Percentiles rank a stretch among this genome's conserved stretches.
phyloP scores from a whole-genome alignment of 2,113 vertebrate genomes.

The Pseudois nayaur region DNA sequence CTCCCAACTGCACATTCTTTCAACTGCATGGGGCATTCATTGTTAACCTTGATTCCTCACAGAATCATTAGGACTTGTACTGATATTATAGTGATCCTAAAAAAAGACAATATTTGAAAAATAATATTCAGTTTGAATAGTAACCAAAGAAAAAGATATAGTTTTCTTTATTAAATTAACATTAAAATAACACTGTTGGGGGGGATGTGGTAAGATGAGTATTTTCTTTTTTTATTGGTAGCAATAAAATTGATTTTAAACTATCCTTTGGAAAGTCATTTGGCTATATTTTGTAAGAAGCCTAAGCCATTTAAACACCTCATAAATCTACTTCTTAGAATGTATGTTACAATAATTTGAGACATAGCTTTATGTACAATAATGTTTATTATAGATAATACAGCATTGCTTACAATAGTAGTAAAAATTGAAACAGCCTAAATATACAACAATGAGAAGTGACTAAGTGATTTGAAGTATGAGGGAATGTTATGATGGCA shows the following conservation, averaged over 20 bases:
- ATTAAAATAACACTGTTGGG: background rate
- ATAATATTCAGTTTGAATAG: background rate
- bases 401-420: background rate
- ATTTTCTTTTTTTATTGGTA: background rate
- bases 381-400: background rate
- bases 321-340: background rate
- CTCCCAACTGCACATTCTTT: background rate
- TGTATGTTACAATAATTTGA: background rate
- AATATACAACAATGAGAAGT: background rate
- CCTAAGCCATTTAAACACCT: background rate
- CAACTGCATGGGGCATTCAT: background rate
- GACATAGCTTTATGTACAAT: background rate
- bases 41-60: background rate
- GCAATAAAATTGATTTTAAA: conserved; percentile 34
- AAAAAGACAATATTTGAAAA: background rate
- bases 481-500: background rate
- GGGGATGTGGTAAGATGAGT: background rate
- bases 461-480: background rate
- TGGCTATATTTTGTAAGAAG: background rate
- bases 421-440: background rate
- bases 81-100: background rate
- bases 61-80: background rate
- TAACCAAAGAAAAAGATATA: background rate
- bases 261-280: background rate
- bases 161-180: background rate